A percentile compares a stretch with the other conserved stretches of the same genome.
These are phyloP conservation scores for Sebastolobus alascanus DNA, from an alignment of 2,797 vertebrate genomes.

Conservation along the genomic window DNA sequence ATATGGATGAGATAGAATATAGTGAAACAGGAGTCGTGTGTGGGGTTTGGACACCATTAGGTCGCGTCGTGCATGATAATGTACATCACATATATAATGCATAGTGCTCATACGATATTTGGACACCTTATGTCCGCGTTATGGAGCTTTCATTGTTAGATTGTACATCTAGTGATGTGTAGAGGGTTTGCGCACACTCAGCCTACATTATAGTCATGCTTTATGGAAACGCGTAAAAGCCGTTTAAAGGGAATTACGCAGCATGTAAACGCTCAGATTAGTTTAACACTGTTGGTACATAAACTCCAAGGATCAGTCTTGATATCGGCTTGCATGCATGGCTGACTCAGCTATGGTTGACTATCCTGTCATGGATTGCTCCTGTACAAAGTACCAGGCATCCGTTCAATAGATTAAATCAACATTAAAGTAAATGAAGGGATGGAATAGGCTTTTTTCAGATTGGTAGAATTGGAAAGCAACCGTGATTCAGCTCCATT, in stretches of 20 bases:
- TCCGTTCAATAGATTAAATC: not conserved
- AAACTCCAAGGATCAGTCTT: not conserved
- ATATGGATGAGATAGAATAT: not conserved
- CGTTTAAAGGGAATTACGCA: not conserved
- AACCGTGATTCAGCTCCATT: slow-evolving; percentile 2
- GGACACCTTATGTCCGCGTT: not conserved
- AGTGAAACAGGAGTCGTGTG: not conserved
- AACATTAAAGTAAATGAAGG: not conserved
- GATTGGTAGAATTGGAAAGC: not conserved
- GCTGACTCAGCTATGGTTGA: not conserved
- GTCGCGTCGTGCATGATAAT: not conserved
- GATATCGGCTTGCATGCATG: not conserved
- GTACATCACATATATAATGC: not conserved
- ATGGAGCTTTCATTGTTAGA: not conserved
- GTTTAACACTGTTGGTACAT: not conserved
- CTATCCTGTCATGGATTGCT: not conserved
- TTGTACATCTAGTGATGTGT: not conserved
- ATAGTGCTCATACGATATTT: not conserved
- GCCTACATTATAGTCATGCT: not conserved
- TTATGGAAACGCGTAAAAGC: slow-evolving; percentile 13
- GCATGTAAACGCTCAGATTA: not conserved
- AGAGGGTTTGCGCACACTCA: not conserved
- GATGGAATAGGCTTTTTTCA: not conserved
- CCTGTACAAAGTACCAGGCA: not conserved
- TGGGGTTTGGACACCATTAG: not conserved